These are phyloP conservation scores for Mormyrus proboscirostris DNA, from an alignment of 2,797 vertebrate genomes.

Conservation along the genomic window DNA sequence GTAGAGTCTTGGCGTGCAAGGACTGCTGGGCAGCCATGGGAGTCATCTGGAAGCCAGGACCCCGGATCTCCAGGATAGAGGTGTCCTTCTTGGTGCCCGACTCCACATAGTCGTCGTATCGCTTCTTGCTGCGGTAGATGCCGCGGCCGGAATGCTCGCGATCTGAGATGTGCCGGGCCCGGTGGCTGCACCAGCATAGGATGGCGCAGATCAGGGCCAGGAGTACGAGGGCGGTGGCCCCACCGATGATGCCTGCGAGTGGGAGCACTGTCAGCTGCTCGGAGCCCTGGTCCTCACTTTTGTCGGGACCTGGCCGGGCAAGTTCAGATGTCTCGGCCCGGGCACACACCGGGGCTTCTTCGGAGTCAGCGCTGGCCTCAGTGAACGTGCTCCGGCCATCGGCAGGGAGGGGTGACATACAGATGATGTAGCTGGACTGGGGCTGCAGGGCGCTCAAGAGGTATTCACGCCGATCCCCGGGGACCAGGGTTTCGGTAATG, in stretches of 20 bases:
- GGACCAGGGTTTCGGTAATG: conserved; percentile 86
- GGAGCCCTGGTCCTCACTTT: conserved; percentile 55
- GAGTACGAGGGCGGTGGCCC: conserved; percentile 76
- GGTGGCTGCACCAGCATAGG: conserved; percentile 82
- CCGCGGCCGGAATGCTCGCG: conserved; percentile 71
- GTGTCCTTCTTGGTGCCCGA: conserved; percentile 92
- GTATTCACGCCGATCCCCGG: conserved; percentile 82
- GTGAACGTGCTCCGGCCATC: conserved; percentile 51
- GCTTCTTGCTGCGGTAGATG: conserved; percentile 76
- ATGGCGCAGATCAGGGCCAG: conserved; percentile 75
- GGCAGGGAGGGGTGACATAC: conserved; percentile 78
- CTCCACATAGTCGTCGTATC: conserved; percentile 82
- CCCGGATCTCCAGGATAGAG: conserved; percentile 81
- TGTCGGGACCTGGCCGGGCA: conserved; percentile 57
- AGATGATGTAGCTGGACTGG: conserved; percentile 83
- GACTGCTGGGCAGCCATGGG: conserved; percentile 70
- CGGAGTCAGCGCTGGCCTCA: conserved; percentile 58
- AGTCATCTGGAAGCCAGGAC: conserved; percentile 84
- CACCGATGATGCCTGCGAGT: conserved; percentile 79
- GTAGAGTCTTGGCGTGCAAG: conserved; percentile 68
- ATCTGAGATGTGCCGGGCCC: conserved; percentile 67
- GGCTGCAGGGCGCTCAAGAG: conserved; percentile 80
- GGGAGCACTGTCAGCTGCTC: conserved; percentile 66
- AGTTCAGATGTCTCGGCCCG: conserved; percentile 78
- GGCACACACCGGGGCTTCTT: conserved; percentile 80